Evolutionary conservation across 2,888 invertebrate genomes (phyloP), one percentile per base, ranked within the genome.

Genomic region (Spicauda simplicius): DNA sequence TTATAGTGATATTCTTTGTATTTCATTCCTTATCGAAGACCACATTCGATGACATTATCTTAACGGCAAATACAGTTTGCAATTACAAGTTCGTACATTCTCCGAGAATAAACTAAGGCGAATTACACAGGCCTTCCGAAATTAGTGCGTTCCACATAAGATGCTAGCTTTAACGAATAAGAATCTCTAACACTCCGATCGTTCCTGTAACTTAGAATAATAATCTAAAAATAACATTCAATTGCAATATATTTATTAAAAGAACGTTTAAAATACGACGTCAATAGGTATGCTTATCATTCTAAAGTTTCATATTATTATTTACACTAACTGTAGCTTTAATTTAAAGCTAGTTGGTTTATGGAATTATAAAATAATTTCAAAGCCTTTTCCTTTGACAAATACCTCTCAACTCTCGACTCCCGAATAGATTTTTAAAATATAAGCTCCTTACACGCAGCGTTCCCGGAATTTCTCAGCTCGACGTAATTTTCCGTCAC

Each of bases 401-500:
- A 61, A 61, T 61, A 52, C 37, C 33, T 60, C 59, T 50, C 59
- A 12, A 50, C 16, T 50, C 50, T 50, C 50, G 59, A 18, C 18
- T 50, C 0, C 10, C 48, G 48, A 33, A 60, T 60, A 60, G 30
- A 57, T 58, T 58, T 58, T 57, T 19, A 53, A 59, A 60, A 52
- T 52, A 8, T 54, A 48, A 60, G 48, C 33, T 30, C 37, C 55
- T 55, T 66, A 48, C 54, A 60, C 66, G 48, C 55, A 55, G 55
- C 55, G 55, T 45, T 48, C 60, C 41, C 48, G 50, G 37, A 66
- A 66, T 66, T 52, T 58, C 55, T 55, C 55, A 48, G 66, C 54
- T 48, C 59, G 48, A 55, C 59, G 66, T 55, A 50, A 60, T 66
- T 66, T 60, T 66, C 66, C 66, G 55, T 65, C 59, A 65, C 65